phyloP scores from a whole-genome alignment of 2,113 vertebrate species.

The Casuarius casuarius region DNA sequence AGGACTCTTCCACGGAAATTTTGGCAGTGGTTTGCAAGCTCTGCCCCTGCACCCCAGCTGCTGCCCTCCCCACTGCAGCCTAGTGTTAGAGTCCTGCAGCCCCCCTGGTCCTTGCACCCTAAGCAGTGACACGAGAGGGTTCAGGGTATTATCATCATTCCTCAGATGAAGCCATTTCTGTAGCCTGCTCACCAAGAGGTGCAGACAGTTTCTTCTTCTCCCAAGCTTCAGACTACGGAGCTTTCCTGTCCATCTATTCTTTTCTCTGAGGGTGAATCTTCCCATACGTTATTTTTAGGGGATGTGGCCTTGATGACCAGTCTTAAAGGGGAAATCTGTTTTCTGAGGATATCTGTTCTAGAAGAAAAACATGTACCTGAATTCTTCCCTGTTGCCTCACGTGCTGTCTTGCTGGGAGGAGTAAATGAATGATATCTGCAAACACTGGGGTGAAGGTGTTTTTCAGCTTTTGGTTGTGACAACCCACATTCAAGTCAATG shows the following conservation, averaged over 20 bases:
- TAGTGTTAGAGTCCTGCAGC: neutral
- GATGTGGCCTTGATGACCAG: neutral
- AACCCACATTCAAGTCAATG: neutral
- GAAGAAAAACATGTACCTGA: neutral
- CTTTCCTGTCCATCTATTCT: slow-evolving; percentile 11
- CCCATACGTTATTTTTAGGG: slow-evolving; percentile 20
- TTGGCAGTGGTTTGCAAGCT: neutral
- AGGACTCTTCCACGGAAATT: neutral
- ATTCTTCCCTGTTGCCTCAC: neutral
- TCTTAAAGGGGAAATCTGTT: slow-evolving; percentile 11
- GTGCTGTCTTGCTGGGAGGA: neutral
- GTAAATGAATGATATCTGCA: neutral
- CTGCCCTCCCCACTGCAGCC: neutral
- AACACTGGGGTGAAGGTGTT: neutral
- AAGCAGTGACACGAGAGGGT: neutral
- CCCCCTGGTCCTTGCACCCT: neutral
- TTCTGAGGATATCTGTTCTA: neutral
- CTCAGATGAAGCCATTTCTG: neutral
- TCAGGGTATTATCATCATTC: neutral
- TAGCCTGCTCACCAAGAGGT: neutral
- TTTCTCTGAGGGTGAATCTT: slow-evolving; percentile 44
- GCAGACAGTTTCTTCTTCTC: neutral
- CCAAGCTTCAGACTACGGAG: neutral
- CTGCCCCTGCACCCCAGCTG: neutral
- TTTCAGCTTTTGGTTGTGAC: neutral